phyloP scores from a whole-genome alignment of 2,113 vertebrate genomes.

The Pseudorhombus dupliciocellatus region DNA sequence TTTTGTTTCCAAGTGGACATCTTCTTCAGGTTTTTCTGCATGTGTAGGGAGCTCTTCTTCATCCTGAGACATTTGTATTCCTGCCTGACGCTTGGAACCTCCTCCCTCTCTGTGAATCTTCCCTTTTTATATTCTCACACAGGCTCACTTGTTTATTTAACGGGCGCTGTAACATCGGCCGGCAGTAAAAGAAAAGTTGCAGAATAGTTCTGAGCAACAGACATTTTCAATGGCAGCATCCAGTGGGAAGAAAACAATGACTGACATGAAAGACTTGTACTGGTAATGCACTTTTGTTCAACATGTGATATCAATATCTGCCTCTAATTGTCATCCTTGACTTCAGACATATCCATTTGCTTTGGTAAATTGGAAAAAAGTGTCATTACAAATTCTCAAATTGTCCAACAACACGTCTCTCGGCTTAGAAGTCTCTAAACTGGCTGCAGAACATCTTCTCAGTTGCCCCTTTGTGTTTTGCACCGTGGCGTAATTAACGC shows the following conservation, averaged over 20 bases:
- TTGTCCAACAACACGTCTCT: slow-evolving; percentile 1
- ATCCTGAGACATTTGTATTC: too few relatives aligned
- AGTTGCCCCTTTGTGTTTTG: slow-evolving; percentile 45
- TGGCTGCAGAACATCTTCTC: slow-evolving; percentile 25
- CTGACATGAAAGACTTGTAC: not conserved
- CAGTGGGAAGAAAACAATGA: not conserved
- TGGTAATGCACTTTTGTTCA: slow-evolving; percentile 8
- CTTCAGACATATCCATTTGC: slow-evolving; percentile 23
- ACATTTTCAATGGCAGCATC: not conserved
- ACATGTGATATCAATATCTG: not conserved
- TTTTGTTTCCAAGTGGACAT: too few relatives aligned
- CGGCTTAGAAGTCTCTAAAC: slow-evolving; percentile 12
- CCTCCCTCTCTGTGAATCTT: too few relatives aligned
- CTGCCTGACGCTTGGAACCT: too few relatives aligned
- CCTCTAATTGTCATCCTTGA: slow-evolving; percentile 6
- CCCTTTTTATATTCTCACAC: too few relatives aligned
- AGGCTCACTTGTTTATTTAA: too few relatives aligned
- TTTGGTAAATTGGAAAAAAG: slow-evolving; percentile 6
- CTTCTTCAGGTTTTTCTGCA: too few relatives aligned
- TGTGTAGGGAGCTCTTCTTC: too few relatives aligned
- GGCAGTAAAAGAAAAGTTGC: too few relatives aligned
- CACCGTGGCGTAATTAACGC: slow-evolving; percentile 44
- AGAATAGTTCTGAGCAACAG: too few relatives aligned
- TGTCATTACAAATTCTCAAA: slow-evolving; percentile 5
- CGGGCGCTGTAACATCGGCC: too few relatives aligned